Evolutionary conservation across 2,888 invertebrate genomes (phyloP).

Genomic region (Drosophila birchii): DNA sequence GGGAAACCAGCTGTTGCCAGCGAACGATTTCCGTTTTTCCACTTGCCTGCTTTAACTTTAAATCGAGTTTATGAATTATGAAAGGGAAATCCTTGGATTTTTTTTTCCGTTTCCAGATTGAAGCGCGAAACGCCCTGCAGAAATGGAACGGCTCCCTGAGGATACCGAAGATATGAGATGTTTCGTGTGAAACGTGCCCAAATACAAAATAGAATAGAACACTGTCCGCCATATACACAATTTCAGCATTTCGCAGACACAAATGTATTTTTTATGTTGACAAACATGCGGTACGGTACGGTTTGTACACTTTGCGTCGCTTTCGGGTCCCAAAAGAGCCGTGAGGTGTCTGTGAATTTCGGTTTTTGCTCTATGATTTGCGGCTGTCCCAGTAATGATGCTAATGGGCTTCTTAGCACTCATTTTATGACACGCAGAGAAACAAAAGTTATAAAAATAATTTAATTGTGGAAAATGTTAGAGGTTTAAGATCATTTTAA

Average conservation of each 20-base stretch:
- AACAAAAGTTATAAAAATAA: background rate
- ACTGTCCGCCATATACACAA: constrained; percentile 52
- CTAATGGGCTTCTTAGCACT: constrained; percentile 56
- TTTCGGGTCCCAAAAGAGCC: constrained; percentile 59
- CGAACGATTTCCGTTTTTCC: constrained; percentile 37
- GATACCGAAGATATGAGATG: constrained; percentile 29
- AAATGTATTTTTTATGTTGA: constrained; percentile 74
- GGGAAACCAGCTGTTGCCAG: constrained; percentile 14
- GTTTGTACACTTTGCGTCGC: constrained; percentile 24
- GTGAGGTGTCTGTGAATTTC: constrained; percentile 36
- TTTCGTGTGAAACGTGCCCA: constrained; percentile 25
- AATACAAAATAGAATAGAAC: constrained; percentile 10
- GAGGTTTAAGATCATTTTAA: too few relatives aligned
- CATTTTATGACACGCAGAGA: constrained; percentile 50
- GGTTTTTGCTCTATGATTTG: constrained; percentile 49
- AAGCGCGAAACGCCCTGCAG: constrained; percentile 8
- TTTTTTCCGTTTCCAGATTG: constrained; percentile 8
- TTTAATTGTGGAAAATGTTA: background rate
- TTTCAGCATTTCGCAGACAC: constrained; percentile 54
- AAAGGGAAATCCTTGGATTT: constrained; percentile 37
- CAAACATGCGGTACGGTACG: constrained; percentile 32
- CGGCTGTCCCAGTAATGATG: constrained; percentile 52
- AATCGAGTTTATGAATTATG: constrained; percentile 35
- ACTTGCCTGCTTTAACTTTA: constrained; percentile 25
- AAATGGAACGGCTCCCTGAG: constrained; percentile 68